phyloP scores from a whole-genome alignment of 2,888 invertebrate genomes.

The Neocrepidodera transversa region DNA sequence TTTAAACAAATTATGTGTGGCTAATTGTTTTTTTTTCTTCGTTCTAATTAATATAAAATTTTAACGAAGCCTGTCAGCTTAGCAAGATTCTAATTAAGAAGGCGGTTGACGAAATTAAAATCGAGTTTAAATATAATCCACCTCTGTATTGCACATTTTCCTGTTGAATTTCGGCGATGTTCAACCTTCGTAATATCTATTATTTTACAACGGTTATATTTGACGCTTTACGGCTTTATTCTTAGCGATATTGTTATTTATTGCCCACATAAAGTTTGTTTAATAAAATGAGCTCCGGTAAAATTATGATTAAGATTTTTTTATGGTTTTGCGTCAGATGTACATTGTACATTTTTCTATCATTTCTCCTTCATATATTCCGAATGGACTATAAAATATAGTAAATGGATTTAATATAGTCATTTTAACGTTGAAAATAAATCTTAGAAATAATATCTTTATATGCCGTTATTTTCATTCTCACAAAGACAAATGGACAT shows the following conservation, averaged over 20 bases:
- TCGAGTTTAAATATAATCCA: slow-evolving; percentile 9
- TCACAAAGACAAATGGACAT: neutral
- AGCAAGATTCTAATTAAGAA: slow-evolving; percentile 15
- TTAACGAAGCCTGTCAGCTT: slow-evolving; percentile 8
- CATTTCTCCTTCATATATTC: too few relatives aligned
- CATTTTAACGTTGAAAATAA: neutral
- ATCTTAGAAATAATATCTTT: slow-evolving; percentile 1
- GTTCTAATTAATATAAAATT: slow-evolving; percentile 22
- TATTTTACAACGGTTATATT: neutral
- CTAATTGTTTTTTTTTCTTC: too few relatives aligned
- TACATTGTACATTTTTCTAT: too few relatives aligned
- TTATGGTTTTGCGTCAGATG: too few relatives aligned
- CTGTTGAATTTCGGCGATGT: slow-evolving; percentile 10
- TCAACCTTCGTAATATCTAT: neutral
- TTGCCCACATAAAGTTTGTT: neutral
- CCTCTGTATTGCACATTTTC: slow-evolving; percentile 4
- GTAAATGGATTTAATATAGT: neutral
- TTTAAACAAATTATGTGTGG: too few relatives aligned
- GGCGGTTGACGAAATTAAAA: slow-evolving; percentile 9
- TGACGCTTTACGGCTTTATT: slow-evolving; percentile 4
- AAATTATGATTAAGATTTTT: too few relatives aligned
- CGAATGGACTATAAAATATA: too few relatives aligned
- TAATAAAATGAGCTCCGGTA: too few relatives aligned
- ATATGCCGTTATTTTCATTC: neutral
- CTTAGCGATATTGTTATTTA: slow-evolving; percentile 4